Base-by-base conservation (phyloP, 1,140 invertebrate species). In the Bicyclus anynana region DNA sequence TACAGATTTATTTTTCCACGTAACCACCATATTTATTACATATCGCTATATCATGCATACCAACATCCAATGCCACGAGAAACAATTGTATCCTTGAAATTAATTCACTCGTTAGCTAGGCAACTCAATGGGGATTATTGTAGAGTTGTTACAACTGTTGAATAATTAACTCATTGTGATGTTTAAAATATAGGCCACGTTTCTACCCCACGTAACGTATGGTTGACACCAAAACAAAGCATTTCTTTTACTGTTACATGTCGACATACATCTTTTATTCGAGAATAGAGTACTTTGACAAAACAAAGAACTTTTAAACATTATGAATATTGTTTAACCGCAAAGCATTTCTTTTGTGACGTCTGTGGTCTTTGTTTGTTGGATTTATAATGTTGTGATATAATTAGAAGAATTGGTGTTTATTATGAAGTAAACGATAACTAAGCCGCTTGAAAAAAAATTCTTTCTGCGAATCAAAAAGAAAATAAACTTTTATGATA, bases 71-170 rank as follows among this genome's bases (percentile, higher is more conserved):
- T 42, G 42, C 51, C 47, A 18, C 4, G 60, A 50, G 62, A 67
- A 76, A 72, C 65, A 69, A 74, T 61, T 54, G 55, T 62, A 62
- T 56, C 65, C 62, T 74, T 77, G 69, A 59, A 65, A 63, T 61
- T 62, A 62, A 60, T 69, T 56, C 59, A 48, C 51, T 44, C 49
- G 51, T 48, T 13, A 40, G 35, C 29, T 40, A 52, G 18, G 21
- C 14, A 50, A 27, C 37, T 14, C 17, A 44, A 57, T 57, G 18
- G 18, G 14, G 21, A 59, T 59, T 33, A 51, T 33, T 47, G 56
- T 52, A n/a, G n/a, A 52, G 16, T 6, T 27, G n/a, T 38, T 21
- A 49, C 33, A 13, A 53, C 16, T 33, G 50, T 53, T 49, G 21
- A 59, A 53, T 53, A 59, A 59, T 40, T 23, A 53, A 23, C 29